A percentile compares a stretch with the other conserved stretches of the same genome.
Conservation (phyloP, 2,113 vertebrate species). For the Pangasianodon hypophthalmus region DNA sequence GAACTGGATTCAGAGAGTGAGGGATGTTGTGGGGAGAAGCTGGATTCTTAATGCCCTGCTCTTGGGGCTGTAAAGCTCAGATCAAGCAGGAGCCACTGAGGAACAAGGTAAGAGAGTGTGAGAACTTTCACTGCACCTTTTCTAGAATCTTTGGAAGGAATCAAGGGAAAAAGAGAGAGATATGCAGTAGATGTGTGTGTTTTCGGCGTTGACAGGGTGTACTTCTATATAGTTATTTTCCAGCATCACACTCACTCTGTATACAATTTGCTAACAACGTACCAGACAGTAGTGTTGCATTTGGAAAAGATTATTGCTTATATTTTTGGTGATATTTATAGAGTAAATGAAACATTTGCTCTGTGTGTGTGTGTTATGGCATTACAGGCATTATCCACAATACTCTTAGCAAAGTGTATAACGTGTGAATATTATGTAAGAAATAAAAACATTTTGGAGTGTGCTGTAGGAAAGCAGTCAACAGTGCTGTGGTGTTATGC, state of each 20-base stretch:
- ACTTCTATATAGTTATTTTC: neutral
- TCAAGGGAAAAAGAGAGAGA: neutral
- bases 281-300: neutral
- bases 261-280: neutral
- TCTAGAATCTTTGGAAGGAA: neutral
- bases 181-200: neutral
- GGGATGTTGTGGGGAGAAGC: constrained; percentile 11
- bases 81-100: neutral
- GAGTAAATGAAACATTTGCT: neutral
- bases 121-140: neutral
- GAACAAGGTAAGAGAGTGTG: constrained; percentile 16
- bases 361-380: neutral
- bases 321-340: neutral
- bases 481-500: neutral
- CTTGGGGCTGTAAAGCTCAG: neutral
- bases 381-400: neutral
- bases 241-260: neutral
- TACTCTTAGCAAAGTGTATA: neutral
- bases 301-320: neutral
- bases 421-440: neutral
- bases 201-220: neutral
- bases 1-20: constrained; percentile 1
- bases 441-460: neutral
- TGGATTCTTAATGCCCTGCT: neutral
- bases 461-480: neutral